Evolutionary conservation across 2,888 invertebrate genomes (phyloP).

Genomic region (Xestia xanthographa): DNA sequence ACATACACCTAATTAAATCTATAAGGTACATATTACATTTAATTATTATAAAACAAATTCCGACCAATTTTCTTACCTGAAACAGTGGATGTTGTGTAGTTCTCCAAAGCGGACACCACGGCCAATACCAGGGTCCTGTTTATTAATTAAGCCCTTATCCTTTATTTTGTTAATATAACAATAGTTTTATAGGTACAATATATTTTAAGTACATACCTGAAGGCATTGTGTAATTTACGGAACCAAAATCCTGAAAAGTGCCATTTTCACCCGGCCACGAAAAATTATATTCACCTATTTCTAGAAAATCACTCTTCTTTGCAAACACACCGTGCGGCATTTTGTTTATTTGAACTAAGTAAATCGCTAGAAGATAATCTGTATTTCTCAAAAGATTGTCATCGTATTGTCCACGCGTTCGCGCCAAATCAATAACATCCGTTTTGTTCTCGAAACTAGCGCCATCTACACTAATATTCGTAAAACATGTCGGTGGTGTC

Average conservation of each 20-base stretch:
- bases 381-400: slow-evolving; percentile 18
- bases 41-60: neutral
- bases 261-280: slow-evolving; percentile 89
- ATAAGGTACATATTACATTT: neutral
- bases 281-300: slow-evolving; percentile 87
- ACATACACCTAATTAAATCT: slow-evolving; percentile 68
- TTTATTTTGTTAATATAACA: neutral
- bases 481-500: neutral
- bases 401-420: slow-evolving; percentile 33
- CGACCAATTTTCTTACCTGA: slow-evolving; percentile 78
- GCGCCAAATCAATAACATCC: slow-evolving; percentile 69
- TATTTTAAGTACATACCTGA: slow-evolving; percentile 73
- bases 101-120: slow-evolving; percentile 94
- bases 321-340: slow-evolving; percentile 81
- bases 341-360: slow-evolving; percentile 16
- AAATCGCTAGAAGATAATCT: neutral
- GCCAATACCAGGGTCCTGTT: slow-evolving; percentile 91
- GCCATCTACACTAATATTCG: slow-evolving; percentile 59
- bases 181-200: neutral
- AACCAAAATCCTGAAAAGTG: slow-evolving; percentile 84
- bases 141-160: neutral
- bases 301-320: slow-evolving; percentile 82
- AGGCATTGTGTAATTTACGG: slow-evolving; percentile 87
- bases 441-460: slow-evolving; percentile 36
- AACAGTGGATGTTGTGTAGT: slow-evolving; percentile 93